Evolutionary conservation across 1,140 invertebrate species (phyloP).

Genomic region (Leptopilina clavipes): DNA sequence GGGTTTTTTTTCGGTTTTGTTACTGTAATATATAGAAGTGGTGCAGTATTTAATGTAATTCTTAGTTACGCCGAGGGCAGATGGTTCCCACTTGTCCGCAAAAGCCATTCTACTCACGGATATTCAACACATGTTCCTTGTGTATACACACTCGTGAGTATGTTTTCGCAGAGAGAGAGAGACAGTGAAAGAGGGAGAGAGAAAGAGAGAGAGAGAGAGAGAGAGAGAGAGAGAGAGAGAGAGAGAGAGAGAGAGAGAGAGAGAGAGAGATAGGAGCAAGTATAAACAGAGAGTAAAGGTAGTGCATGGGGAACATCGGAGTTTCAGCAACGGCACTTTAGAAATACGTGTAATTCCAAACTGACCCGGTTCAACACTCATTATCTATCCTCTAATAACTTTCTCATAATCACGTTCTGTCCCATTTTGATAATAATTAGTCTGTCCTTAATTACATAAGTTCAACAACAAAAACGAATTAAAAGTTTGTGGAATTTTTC

Average conservation of each 20-base stretch:
- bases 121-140: constrained; percentile 48
- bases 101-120: constrained; percentile 48
- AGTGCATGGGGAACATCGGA: constrained; percentile 49
- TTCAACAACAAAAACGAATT: neutral
- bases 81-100: constrained; percentile 49
- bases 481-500: too few relatives aligned
- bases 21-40: constrained; percentile 40
- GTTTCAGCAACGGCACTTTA: constrained; percentile 43
- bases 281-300: constrained; percentile 49
- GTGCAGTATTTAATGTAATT: constrained; percentile 70
- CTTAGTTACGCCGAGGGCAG: constrained; percentile 53
- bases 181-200: too few relatives aligned
- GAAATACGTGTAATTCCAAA: constrained; percentile 45
- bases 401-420: neutral
- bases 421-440: neutral
- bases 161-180: constrained; percentile 43
- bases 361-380: constrained; percentile 12
- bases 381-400: constrained; percentile 10
- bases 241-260: too few relatives aligned
- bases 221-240: too few relatives aligned
- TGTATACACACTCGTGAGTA: constrained; percentile 41
- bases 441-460: neutral
- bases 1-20: neutral
- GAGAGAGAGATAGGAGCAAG: constrained; percentile 42
- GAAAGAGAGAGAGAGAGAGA: too few relatives aligned